Base-by-base conservation (phyloP, 1,140 invertebrate genomes). In the Colletes latitarsis region DNA sequence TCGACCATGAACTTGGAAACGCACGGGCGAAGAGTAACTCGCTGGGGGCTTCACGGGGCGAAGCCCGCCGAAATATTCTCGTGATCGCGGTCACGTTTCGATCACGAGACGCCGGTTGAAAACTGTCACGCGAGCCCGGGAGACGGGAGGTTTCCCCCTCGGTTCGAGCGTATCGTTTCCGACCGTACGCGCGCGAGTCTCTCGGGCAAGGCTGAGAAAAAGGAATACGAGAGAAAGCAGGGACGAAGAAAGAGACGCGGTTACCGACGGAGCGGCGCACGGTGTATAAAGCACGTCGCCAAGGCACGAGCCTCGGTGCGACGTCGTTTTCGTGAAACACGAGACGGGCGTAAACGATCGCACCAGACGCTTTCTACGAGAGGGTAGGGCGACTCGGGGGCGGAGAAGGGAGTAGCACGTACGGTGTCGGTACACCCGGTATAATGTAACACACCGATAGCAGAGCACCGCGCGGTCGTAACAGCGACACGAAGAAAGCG, bases 401-500 rank as follows among this genome's bases (percentile, higher is more conserved):
- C 39, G 17, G 66, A 41, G 30, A 49, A 67, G 15, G 19, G 43
- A 21, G 57, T 8, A 49, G 39, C 39, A 39, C 0, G 53, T 21
- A 57, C n/a, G 58, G 62, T 64, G 53, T 57, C 43, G 30, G 53
- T 66, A 71, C 84, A 77, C 69, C 73, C 62, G 77, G 41, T 83
- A 73, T 83, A 73, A 57, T n/a, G 19, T 53, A 79, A 63, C 73
- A 81, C 66, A 85, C 76, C 75, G 84, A 85, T 75, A 75, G 81
- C 81, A 72, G 72, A 81, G 75, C 82, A 75, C 70, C 77, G 85
- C 72, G 74, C 78, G 74, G 73, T 76, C 57, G 70, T 71, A 78
- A 70, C 77, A 46, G 71, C 84, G 82, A 82, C 60, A 77, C 74
- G 77, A 87, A 81, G 82, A 83, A 82, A 86, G 81, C 84, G 82